A percentile compares a stretch with the other conserved stretches of the same genome.
phyloP scores from a whole-genome alignment of 53 echinoderm and acorn worm species.

The Zoroaster sp. region DNA sequence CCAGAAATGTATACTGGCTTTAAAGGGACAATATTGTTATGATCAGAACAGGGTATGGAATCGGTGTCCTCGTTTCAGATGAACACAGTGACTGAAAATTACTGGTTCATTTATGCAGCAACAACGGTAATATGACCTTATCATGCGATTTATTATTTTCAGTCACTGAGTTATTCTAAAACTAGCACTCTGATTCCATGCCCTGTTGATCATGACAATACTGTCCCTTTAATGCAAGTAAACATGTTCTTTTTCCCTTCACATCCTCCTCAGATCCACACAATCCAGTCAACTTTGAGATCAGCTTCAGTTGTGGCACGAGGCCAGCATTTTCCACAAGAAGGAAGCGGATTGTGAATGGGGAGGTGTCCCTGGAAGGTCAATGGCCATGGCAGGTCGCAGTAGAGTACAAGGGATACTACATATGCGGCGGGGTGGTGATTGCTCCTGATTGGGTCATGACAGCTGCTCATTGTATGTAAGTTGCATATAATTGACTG shows the following conservation, averaged over 20 bases:
- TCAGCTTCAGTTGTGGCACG: constrained; percentile 28
- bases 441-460: constrained; percentile 68
- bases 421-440: constrained; percentile 69
- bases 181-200: no score
- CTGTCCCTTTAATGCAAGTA: no score
- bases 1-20: no score
- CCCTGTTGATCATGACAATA: no score
- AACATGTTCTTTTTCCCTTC: background rate
- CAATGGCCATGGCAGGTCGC: constrained; percentile 83
- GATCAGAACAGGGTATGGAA: no score
- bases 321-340: constrained; percentile 34
- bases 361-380: constrained; percentile 44
- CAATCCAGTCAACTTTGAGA: background rate
- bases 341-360: constrained; percentile 58
- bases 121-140: no score
- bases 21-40: no score
- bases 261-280: background rate
- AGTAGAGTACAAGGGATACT: background rate
- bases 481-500: constrained; percentile 45
- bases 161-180: no score
- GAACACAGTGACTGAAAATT: no score
- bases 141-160: no score
- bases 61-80: no score
- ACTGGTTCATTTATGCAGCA: no score
- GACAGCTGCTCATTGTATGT: constrained; percentile 83